Evolutionary conservation across 2,113 vertebrate species (phyloP), one percentile per base, ranked within the genome.

Genomic region (Numenius arquata): DNA sequence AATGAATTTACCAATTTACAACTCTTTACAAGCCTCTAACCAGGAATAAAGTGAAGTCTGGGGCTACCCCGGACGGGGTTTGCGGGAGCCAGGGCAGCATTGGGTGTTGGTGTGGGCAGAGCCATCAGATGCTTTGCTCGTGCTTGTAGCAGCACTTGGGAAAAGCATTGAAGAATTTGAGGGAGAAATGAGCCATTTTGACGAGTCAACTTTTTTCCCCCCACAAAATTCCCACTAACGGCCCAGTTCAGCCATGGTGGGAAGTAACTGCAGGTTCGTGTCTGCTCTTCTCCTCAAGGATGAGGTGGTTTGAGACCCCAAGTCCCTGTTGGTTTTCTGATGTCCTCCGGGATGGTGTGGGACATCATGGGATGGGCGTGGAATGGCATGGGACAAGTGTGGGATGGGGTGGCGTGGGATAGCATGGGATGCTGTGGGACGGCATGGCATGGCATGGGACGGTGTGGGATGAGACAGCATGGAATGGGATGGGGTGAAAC

Each of bases 401-500:
- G 43, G 45, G 45, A 12, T 2, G 5, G 6, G 17, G 15, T 3
- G 1, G 21, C 0, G 9, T 32, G 63, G 52, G 65, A 25, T 8
- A 8, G 12, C 1, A 1, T 43, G 27, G 34, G 52, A 38, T 5
- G 7, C 34, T 2, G 0, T 45, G 50, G 53, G 40, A 34, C 2
- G 9, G 26, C 0, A 3, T 20, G 15, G n/a, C 38, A 18, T 5
- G 5, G 30, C 2, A 1, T 36, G 40, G 43, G 48, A 27, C 2
- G 13, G 30, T 0, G 4, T 2, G 8, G 17, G 1, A 1, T 36
- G 53, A 17, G n/a, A 15, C 2, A 2, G 15, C 1, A 7, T 48
- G 55, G 30, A 15, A 32, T 1, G 2, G 8, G 4, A 4, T 38
- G 67, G 47, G 7, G 7, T 48, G 56, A 25, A 10, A n/a, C 1